These are phyloP conservation scores for Himantopus leucocephalus DNA, from an alignment of 2,113 vertebrate species.

Conservation along the genomic window DNA sequence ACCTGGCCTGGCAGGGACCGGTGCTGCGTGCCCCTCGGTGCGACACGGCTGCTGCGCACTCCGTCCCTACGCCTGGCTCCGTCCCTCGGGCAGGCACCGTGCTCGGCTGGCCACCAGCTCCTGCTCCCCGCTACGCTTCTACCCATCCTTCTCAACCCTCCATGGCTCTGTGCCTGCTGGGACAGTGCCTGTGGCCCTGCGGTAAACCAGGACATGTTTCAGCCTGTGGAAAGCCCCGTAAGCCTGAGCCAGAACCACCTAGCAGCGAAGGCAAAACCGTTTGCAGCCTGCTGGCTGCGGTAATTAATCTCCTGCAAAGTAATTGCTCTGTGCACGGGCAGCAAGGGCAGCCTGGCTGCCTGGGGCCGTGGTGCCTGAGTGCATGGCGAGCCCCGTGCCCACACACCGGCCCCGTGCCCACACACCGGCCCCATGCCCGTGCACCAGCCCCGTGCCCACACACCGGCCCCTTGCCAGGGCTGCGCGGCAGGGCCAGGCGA, in stretches of 20 bases:
- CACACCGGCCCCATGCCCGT: too few relatives aligned
- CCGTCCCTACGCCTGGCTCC: not conserved
- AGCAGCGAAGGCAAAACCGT: too few relatives aligned
- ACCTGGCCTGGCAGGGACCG: rapidly evolving
- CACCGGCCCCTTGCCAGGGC: rapidly evolving
- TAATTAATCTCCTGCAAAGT: too few relatives aligned
- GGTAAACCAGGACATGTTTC: not conserved
- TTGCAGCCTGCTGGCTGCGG: not conserved
- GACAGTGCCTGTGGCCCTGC: not conserved
- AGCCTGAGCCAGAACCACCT: too few relatives aligned
- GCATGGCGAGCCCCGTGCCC: too few relatives aligned
- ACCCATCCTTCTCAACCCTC: not conserved
- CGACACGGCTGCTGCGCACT: not conserved
- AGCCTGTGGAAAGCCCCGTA: too few relatives aligned
- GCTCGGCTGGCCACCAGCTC: too few relatives aligned
- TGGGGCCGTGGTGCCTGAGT: not conserved
- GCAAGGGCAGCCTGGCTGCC: not conserved
- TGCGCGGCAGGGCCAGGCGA: not conserved
- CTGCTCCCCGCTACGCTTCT: not conserved
- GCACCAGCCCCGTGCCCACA: not conserved
- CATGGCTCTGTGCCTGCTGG: not conserved
- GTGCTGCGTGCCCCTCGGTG: not conserved
- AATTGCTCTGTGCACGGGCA: not conserved
- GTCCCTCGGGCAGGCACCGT: too few relatives aligned
- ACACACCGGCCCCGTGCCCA: too few relatives aligned